Conservation (phyloP, 2,113 vertebrate species). For the Oreotragus oreotragus region DNA sequence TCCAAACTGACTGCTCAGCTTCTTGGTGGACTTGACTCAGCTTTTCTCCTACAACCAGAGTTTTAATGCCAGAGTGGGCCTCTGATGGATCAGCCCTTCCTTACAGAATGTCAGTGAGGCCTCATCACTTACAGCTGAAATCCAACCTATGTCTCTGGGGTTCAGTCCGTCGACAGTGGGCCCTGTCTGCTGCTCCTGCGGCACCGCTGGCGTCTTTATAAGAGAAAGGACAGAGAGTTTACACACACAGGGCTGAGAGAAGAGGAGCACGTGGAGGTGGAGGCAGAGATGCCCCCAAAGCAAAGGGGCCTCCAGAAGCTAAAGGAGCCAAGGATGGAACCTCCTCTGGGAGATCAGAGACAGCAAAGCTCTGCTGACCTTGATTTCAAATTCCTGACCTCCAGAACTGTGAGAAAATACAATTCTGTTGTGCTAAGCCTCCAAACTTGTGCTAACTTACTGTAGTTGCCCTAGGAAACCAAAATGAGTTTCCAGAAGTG, state of each 20-base stretch:
- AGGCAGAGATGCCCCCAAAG: background rate
- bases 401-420: background rate
- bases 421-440: background rate
- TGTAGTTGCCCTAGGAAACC: background rate
- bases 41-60: background rate
- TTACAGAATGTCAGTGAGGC: background rate
- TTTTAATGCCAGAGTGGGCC: background rate
- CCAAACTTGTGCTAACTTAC: background rate
- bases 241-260: background rate
- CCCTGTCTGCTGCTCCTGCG: background rate
- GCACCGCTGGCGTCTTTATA: background rate
- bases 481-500: background rate
- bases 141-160: background rate
- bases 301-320: background rate
- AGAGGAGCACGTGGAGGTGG: fast-evolving
- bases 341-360: background rate
- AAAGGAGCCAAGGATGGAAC: background rate
- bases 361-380: background rate
- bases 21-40: background rate
- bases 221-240: background rate
- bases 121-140: background rate
- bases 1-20: background rate
- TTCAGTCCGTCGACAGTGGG: background rate
- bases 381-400: background rate
- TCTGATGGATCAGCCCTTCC: background rate